phyloP scores from a whole-genome alignment of 2,888 invertebrate genomes.

The Eucriotettix oculatus region DNA sequence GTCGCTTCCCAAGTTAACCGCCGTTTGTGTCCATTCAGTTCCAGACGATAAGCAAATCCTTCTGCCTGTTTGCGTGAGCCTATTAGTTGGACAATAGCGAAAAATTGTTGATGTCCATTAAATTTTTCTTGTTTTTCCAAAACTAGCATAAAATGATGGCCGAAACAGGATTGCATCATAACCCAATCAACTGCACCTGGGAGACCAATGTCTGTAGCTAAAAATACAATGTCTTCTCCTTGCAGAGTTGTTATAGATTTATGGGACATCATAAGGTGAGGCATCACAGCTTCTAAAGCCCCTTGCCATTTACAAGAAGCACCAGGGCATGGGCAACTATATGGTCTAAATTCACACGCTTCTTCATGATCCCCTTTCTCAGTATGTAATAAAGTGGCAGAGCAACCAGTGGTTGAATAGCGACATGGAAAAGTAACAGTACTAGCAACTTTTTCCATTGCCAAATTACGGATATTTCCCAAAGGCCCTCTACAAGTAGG shows the following conservation, averaged over 20 bases:
- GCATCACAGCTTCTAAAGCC: constrained; percentile 94
- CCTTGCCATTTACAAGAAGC: constrained; percentile 99
- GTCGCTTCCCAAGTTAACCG: constrained; percentile 98
- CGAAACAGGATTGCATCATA: constrained; percentile 99
- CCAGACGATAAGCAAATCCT: constrained; percentile 95
- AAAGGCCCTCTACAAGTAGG: constrained; percentile 96
- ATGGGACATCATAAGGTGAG: constrained; percentile 90
- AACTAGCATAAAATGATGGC: constrained; percentile 98
- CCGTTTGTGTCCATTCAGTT: constrained; percentile 87
- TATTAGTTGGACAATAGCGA: constrained; percentile 97
- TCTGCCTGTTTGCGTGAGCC: constrained; percentile 98
- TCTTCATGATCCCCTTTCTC: constrained; percentile 99
- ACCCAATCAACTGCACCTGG: constrained; percentile 99
- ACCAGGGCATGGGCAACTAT: constrained; percentile 98
- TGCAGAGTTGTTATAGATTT: constrained; percentile 97
- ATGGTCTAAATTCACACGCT: constrained; percentile 94
- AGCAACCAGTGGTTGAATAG: constrained; percentile 90
- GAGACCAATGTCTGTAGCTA: constrained; percentile 97
- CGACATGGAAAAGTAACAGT: constrained; percentile 99
- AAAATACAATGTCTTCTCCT: constrained; percentile 97
- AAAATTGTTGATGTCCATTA: constrained; percentile 91
- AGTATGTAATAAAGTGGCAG: constrained; percentile 80
- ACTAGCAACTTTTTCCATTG: constrained; percentile 98
- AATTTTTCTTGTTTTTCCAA: constrained; percentile 96
- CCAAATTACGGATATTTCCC: constrained; percentile 92